Base-by-base conservation (phyloP, 1,140 invertebrate genomes). In the Drosophila micromelanica region DNA sequence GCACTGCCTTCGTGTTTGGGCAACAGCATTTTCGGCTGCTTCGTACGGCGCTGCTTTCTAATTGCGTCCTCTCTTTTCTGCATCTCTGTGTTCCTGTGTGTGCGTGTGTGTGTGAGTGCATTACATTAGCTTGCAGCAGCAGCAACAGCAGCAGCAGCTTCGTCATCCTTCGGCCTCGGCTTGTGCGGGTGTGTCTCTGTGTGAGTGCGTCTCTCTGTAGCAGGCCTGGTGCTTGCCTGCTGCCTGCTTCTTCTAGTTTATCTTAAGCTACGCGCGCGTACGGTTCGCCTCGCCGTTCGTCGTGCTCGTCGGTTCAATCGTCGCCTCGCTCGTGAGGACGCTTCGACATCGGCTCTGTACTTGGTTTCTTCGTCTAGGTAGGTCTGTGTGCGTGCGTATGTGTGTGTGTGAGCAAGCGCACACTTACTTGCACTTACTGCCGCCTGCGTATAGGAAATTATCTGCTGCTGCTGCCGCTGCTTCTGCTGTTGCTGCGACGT, bases 221-320 rank as follows among this genome's bases (percentile, higher is more conserved):
- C 63, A 78, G 59, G 77, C 59, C 52, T 70, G 63, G 38, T 67
- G 68, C 70, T 76, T 78, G 84, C 84, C 59, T 73, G 80, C 73
- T 80, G 81, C 86, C 80, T 90, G 86, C 81, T 90, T 87, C 89
- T 91, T 91, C 89, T 91, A 91, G 89, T 91, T 78, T 78, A 85
- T 91, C 89, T 91, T 91, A 91, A 90, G 90, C 89, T 85, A 86
- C 85, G 73, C 86, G 78, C 75, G 78, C 80, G 89, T 80, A 90
- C 89, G 80, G 89, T 85, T 73, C 70, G 72, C 61, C 74, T 60
- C 60, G 57, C 77, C 80, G 68, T 73, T 73, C 60, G 73, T 79
- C 60, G 73, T 79, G 56, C 42, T 67, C 62, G 67, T 61, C 70
- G 71, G 51, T 63, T 71, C 64, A 46, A 15, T 61, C 55, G 56